These are phyloP conservation scores for Clavelina lepadiformis DNA, from an alignment of 23 tunicate genomes.

Conservation along the genomic window DNA sequence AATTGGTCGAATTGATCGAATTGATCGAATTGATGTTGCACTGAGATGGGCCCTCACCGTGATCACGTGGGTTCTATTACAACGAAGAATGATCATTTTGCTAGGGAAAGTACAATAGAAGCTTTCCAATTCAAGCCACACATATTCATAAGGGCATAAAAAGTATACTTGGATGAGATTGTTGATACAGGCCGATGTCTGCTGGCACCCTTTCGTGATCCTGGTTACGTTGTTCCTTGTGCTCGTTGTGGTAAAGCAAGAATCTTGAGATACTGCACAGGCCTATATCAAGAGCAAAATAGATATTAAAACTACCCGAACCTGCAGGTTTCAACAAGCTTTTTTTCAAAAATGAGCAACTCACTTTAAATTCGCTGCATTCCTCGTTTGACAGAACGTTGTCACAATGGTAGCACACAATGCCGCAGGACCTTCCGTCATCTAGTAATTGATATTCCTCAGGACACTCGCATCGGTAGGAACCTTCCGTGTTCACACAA, in stretches of 20 bases:
- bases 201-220: conserved; percentile 93
- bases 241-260: conserved; percentile 83
- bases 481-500: conserved; percentile 76
- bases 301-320: no score
- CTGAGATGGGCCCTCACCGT: conserved; percentile 92
- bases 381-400: conserved; percentile 58
- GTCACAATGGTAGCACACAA: conserved; percentile 71
- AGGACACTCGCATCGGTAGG: conserved; percentile 86
- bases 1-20: conserved; percentile 28
- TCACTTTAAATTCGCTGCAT: conserved; percentile 34
- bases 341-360: neutral
- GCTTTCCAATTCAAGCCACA: neutral
- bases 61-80: conserved; percentile 51
- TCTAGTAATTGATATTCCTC: conserved; percentile 39
- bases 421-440: conserved; percentile 82
- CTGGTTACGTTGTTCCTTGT: conserved; percentile 61
- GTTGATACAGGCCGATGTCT: conserved; percentile 78
- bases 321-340: neutral
- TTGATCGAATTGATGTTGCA: conserved; percentile 57
- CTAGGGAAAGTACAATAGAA: neutral
- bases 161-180: conserved; percentile 61
- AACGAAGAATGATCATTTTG: conserved; percentile 1
- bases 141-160: neutral
- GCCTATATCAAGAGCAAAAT: conserved; percentile 15
- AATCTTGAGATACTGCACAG: conserved; percentile 60